phyloP scores from a whole-genome alignment of 2,888 invertebrate genomes.

The Heliconius erato region DNA sequence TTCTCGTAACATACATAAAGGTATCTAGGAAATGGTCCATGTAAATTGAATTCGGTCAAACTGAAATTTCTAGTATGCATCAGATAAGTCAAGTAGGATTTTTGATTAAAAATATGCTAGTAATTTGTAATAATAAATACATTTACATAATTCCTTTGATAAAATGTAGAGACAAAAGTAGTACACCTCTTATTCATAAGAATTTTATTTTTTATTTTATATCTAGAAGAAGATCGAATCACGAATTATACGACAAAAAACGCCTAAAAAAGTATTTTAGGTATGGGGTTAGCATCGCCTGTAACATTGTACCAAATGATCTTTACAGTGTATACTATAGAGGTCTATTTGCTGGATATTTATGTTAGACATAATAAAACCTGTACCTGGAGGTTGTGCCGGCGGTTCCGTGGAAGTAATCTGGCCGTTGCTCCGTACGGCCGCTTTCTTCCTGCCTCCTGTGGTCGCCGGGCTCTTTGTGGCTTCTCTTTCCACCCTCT shows the following conservation, averaged over 20 bases:
- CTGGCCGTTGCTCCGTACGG: slow-evolving; percentile 79
- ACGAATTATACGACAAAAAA: neutral
- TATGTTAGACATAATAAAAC: neutral
- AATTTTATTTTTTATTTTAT: no score
- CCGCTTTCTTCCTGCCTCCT: slow-evolving; percentile 77
- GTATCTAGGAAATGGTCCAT: slow-evolving; percentile 10
- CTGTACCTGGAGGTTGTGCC: slow-evolving; percentile 61
- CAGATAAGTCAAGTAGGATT: neutral
- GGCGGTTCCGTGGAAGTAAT: slow-evolving; percentile 70
- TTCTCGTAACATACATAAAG: neutral
- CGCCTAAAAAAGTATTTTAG: neutral
- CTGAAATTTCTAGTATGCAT: neutral
- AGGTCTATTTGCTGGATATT: neutral
- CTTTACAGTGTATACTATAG: neutral
- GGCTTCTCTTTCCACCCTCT: slow-evolving; percentile 80
- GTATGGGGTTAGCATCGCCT: neutral
- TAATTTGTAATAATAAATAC: no score
- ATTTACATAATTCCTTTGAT: no score
- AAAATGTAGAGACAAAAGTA: no score
- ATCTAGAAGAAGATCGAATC: no score
- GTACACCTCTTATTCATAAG: no score
- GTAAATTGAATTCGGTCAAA: neutral
- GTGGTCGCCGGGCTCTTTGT: slow-evolving; percentile 80
- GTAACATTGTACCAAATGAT: neutral
- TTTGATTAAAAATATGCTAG: neutral